Conservation (phyloP, 2,113 vertebrate species). For the Antechinus stuartii region DNA sequence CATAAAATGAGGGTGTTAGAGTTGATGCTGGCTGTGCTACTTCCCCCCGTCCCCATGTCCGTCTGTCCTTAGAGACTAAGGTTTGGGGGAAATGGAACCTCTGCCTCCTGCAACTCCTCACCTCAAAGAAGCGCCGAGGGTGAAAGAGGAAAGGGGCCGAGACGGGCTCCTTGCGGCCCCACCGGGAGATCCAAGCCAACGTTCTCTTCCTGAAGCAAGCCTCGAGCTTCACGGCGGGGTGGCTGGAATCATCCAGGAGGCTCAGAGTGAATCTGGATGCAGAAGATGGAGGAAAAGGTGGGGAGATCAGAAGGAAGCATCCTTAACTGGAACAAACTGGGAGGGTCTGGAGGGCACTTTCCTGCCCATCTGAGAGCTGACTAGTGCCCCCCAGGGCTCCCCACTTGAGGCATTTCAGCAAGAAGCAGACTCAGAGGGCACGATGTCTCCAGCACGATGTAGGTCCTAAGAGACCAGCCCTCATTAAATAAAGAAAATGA, state of each 20-base stretch:
- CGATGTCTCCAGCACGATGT: not conserved
- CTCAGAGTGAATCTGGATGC: slow-evolving; percentile 64
- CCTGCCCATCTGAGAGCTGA: not conserved
- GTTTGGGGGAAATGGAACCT: not conserved
- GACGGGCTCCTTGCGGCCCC: slow-evolving; percentile 67
- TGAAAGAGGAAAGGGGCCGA: slow-evolving; percentile 77
- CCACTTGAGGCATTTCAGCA: not conserved
- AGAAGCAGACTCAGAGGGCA: not conserved
- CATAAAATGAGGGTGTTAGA: not conserved
- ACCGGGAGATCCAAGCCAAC: slow-evolving; percentile 69
- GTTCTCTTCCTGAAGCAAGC: slow-evolving; percentile 73
- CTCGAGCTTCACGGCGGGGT: slow-evolving; percentile 46
- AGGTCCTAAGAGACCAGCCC: too few relatives aligned
- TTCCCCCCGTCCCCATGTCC: not conserved
- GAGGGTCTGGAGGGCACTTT: not conserved
- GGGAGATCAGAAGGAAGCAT: not conserved
- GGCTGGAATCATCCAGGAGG: slow-evolving; percentile 22
- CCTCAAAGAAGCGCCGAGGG: slow-evolving; percentile 79
- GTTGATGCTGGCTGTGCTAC: not conserved
- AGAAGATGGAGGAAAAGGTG: not conserved
- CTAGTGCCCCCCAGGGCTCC: not conserved
- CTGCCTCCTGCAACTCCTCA: slow-evolving; percentile 16
- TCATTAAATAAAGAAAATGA: not conserved
- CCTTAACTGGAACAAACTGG: rapidly evolving
- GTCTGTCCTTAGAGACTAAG: rapidly evolving